These are phyloP conservation scores for Nasonia vitripennis DNA, from an alignment of 1,140 invertebrate species.

Conservation along the genomic window DNA sequence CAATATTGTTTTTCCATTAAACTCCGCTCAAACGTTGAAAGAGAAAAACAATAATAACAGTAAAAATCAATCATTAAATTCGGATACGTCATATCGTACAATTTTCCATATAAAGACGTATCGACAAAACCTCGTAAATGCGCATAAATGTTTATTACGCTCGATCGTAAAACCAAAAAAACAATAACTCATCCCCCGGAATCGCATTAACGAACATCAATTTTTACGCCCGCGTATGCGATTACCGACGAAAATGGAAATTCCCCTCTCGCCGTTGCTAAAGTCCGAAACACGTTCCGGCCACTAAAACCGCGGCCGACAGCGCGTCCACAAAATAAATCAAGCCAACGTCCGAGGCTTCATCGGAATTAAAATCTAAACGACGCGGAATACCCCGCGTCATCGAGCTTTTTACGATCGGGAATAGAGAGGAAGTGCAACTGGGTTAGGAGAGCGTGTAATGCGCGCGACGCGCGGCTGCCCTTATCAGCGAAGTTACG, in stretches of 20 bases:
- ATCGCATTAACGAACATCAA: background rate
- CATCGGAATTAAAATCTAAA: constrained; percentile 21
- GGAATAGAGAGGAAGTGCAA: background rate
- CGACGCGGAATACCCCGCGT: background rate
- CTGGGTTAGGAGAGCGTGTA: background rate
- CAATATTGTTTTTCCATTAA: no score
- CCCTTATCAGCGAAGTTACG: background rate
- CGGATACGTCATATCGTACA: no score
- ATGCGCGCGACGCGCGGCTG: background rate
- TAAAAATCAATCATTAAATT: no score
- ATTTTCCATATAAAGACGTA: no score
- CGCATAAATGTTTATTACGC: background rate
- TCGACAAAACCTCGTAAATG: background rate
- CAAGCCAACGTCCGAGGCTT: background rate
- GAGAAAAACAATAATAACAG: no score
- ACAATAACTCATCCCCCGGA: background rate
- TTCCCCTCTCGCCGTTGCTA: background rate
- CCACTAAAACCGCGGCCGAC: no score
- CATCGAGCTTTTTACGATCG: background rate
- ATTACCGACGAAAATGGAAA: background rate
- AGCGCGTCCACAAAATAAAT: background rate
- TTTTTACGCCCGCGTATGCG: background rate
- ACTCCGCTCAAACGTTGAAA: no score
- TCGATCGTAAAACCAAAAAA: background rate
- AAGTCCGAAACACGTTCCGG: no score